A percentile compares a stretch with the other conserved stretches of the same genome.
phyloP scores from a whole-genome alignment of 1,140 invertebrate genomes.

The Tenebrio molitor region DNA sequence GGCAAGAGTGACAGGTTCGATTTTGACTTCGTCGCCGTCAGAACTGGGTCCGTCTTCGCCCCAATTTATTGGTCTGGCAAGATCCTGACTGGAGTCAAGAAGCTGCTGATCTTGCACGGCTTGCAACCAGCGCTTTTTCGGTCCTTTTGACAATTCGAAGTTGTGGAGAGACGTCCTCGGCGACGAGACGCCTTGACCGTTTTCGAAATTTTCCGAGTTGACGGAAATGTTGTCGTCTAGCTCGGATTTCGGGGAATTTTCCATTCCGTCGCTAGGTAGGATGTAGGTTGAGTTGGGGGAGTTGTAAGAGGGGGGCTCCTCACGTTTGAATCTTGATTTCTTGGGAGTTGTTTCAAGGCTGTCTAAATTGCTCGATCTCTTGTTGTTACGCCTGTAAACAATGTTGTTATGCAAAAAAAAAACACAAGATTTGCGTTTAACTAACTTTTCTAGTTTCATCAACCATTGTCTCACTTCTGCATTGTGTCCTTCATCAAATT shows the following conservation, averaged over 20 bases:
- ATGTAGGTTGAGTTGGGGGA: constrained; percentile 54
- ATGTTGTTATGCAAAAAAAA: no score
- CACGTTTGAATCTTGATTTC: constrained; percentile 55
- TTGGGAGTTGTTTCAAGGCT: constrained; percentile 60
- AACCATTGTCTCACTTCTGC: constrained; percentile 63
- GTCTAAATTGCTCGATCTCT: constrained; percentile 50
- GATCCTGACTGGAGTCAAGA: constrained; percentile 66
- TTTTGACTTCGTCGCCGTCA: constrained; percentile 50
- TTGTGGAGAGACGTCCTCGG: constrained; percentile 46
- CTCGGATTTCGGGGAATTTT: constrained; percentile 59
- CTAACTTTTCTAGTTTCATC: constrained; percentile 68
- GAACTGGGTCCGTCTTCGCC: constrained; percentile 52
- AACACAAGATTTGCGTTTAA: no score
- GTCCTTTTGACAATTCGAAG: constrained; percentile 73
- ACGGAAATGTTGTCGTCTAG: constrained; percentile 54
- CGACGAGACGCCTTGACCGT: constrained; percentile 15
- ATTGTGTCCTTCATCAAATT: constrained; percentile 62
- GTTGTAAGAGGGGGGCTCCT: constrained; percentile 53
- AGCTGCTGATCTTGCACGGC: constrained; percentile 70
- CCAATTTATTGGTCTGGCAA: constrained; percentile 67
- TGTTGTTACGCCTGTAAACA: constrained; percentile 64
- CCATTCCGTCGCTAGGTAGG: constrained; percentile 53
- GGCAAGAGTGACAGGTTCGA: constrained; percentile 19
- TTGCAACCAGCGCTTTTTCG: constrained; percentile 77
- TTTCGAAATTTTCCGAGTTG: constrained; percentile 53